Percentiles rank a stretch among this genome's conserved stretches.
These are phyloP conservation scores for Perca fluviatilis DNA, from an alignment of 2,113 vertebrate genomes.

Conservation along the genomic window DNA sequence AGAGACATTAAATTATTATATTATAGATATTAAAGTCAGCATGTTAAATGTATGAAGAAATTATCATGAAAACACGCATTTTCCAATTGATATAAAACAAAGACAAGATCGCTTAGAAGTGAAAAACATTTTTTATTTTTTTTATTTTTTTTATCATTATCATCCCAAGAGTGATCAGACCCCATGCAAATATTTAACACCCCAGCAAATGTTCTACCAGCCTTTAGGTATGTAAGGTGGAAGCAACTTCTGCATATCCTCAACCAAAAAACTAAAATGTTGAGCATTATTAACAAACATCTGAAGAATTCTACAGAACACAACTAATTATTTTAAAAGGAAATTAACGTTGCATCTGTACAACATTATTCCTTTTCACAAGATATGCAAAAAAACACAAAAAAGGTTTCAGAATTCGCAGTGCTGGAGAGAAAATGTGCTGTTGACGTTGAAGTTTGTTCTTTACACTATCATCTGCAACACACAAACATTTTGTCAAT, in stretches of 20 bases:
- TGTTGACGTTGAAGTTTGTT: not conserved
- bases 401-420: not conserved
- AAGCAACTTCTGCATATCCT: not conserved
- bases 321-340: not conserved
- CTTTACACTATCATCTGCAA: constrained; percentile 37
- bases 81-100: not conserved
- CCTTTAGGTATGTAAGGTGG: not conserved
- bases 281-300: not conserved
- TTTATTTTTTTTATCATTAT: not conserved
- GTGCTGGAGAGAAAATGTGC: not conserved
- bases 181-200: not conserved
- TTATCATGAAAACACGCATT: not conserved
- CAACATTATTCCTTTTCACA: not conserved
- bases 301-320: not conserved
- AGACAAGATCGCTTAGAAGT: not conserved
- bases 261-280: constrained; percentile 8
- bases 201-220: not conserved
- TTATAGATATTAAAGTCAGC: too few relatives aligned
- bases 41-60: too few relatives aligned
- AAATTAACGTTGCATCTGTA: not conserved
- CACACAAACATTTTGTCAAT: constrained; percentile 9
- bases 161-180: not conserved
- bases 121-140: not conserved
- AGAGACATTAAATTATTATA: too few relatives aligned
- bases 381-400: not conserved